A percentile compares a stretch with the other conserved stretches of the same genome.
These are phyloP conservation scores for Leptinotarsa haldemani DNA, from an alignment of 2,888 invertebrate species.

Conservation along the genomic window DNA sequence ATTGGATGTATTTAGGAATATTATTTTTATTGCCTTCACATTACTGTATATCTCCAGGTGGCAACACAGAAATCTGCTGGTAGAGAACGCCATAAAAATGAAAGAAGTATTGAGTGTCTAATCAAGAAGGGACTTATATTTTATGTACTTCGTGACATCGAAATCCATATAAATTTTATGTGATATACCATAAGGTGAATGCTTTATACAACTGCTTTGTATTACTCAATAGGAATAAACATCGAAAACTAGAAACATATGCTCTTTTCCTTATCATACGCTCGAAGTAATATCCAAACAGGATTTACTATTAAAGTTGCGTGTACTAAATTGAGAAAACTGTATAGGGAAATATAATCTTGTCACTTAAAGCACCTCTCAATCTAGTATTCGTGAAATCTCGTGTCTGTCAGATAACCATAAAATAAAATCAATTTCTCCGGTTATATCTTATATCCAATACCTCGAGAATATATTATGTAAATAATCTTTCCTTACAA, in stretches of 20 bases:
- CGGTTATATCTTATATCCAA: conserved; percentile 12
- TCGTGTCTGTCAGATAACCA: conserved; percentile 24
- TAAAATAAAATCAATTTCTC: conserved; percentile 21
- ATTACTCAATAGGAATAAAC: not conserved
- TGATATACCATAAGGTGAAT: not conserved
- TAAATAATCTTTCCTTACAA: conserved; percentile 27
- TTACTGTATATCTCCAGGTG: conserved; percentile 12
- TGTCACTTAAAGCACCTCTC: conserved; percentile 1
- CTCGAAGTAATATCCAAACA: not conserved
- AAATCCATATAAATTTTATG: conserved; percentile 8
- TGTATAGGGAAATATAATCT: conserved; percentile 7
- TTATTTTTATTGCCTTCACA: conserved; percentile 1
- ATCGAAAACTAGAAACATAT: not conserved
- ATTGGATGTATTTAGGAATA: not conserved
- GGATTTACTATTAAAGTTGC: not conserved
- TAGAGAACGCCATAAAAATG: conserved; percentile 3
- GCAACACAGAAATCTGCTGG: conserved; percentile 2
- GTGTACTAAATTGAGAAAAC: not conserved
- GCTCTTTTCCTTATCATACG: not conserved
- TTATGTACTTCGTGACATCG: conserved; percentile 6
- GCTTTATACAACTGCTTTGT: not conserved
- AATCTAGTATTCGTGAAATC: conserved; percentile 10
- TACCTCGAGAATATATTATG: conserved; percentile 24
- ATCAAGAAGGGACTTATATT: conserved; percentile 7
- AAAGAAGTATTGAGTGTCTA: not conserved